phyloP scores from a whole-genome alignment of 2,113 vertebrate genomes.

The Colistium nudipinnis region DNA sequence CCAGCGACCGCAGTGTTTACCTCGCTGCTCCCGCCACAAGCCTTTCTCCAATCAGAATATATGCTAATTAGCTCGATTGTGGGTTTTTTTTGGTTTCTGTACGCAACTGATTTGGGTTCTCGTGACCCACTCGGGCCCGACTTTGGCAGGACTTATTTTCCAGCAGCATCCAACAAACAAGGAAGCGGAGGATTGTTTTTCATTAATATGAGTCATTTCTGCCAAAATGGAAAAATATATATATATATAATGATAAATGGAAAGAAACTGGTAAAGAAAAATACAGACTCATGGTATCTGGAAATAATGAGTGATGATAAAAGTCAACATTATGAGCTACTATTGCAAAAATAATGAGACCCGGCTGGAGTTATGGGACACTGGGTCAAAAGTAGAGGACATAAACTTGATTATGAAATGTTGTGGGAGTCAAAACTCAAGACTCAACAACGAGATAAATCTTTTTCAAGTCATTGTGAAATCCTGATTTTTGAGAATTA shows the following conservation, averaged over 20 bases:
- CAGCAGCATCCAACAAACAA: constrained; percentile 11
- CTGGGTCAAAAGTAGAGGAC: not conserved
- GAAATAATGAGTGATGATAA: not conserved
- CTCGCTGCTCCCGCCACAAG: not conserved
- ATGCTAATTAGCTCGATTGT: not conserved
- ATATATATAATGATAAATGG: not conserved
- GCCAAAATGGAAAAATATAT: not conserved
- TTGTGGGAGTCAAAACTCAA: not conserved
- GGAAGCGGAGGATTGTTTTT: constrained; percentile 2
- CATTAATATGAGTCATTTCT: constrained; percentile 10
- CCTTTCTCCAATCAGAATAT: constrained; percentile 14
- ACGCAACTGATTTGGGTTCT: not conserved
- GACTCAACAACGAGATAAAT: too few species aligned
- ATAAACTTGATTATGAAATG: too few species aligned
- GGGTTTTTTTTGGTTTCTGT: too few species aligned
- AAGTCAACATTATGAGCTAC: too few species aligned
- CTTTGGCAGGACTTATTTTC: not conserved
- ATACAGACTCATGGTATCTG: too few species aligned
- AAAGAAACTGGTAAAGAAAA: not conserved
- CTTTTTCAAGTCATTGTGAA: too few species aligned
- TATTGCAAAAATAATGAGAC: not conserved
- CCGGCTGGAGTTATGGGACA: not conserved
- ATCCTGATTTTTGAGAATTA: too few species aligned
- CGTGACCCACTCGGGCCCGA: not conserved
- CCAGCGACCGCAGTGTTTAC: not conserved